A percentile compares a stretch with the other conserved stretches of the same genome.
Conservation (phyloP, 30 jellyfish, hydroid and myxozoan species). For the Aurelia aurita complex sp. Pacific region DNA sequence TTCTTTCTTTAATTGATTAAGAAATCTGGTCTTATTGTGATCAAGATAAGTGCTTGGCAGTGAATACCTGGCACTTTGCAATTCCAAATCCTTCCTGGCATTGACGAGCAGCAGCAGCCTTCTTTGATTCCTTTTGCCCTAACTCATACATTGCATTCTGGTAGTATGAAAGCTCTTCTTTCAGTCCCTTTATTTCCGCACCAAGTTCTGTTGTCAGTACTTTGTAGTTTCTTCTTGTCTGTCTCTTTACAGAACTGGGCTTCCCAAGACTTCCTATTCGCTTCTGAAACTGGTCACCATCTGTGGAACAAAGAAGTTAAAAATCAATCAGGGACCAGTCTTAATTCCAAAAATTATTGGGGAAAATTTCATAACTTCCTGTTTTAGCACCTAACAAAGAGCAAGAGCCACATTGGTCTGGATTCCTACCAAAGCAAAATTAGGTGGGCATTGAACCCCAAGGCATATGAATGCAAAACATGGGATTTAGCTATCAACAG, state of each 20-base stretch:
- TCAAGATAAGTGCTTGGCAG: background rate
- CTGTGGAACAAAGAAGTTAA: background rate
- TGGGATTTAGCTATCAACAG: too few species aligned
- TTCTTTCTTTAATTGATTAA: too few species aligned
- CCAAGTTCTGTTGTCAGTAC: constrained; percentile 27
- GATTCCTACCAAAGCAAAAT: too few species aligned
- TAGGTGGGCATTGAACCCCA: too few species aligned
- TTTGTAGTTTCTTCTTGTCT: background rate
- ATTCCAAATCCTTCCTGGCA: constrained; percentile 51
- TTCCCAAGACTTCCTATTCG: background rate
- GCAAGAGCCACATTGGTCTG: too few species aligned
- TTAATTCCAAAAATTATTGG: too few species aligned
- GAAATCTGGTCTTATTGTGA: background rate
- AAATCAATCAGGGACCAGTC: too few species aligned
- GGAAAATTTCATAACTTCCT: too few species aligned
- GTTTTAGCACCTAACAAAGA: too few species aligned
- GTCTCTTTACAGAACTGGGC: background rate
- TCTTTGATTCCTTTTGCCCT: constrained; percentile 30
- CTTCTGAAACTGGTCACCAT: constrained; percentile 1
- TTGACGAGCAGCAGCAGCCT: background rate
- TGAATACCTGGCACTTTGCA: constrained; percentile 63
- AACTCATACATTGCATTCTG: constrained; percentile 62
- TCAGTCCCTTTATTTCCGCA: constrained; percentile 12
- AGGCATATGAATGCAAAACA: too few species aligned
- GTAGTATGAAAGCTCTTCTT: constrained; percentile 57